Evolutionary conservation across 2,888 invertebrate genomes (phyloP), one percentile per base, ranked within the genome.

Genomic region (Iphiclides podalirius): DNA sequence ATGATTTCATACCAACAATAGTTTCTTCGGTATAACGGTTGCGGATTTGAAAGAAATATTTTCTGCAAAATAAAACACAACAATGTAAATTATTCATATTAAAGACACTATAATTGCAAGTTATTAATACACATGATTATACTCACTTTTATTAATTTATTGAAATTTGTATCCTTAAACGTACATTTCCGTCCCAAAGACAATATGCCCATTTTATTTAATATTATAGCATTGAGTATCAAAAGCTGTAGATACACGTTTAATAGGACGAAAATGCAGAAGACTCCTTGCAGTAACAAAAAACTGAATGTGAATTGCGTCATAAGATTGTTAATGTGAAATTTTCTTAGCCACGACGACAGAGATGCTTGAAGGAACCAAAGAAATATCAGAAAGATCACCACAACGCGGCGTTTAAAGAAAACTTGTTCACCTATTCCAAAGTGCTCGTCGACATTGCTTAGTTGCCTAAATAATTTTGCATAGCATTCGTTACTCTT

Each of bases 1-100:
- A 81, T 82, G 11, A 82, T 58, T 59, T 81, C 80, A 47, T 69
- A 74, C 81, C 81, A 80, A 54, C 72, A 69, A 49, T 66, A 70
- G 7, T 61, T 52, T n/a, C 47, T 53, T 17, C 57, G 49, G 47
- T 33, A 41, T 52, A 54, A 37, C 17, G 57, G 14, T 61, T 57
- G 40, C 42, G 55, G 54, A 1, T 66, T 53, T 17, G 64, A 62
- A 20, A 47, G 31, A 12, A 62, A 52, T 28, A 65, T 17, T 41
- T 49, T 57, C 72, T 74, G 59, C 48, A 63, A 66, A 8, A n/a
- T n/a, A n/a, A n/a, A n/a, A n/a, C n/a, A n/a, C n/a, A n/a, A n/a
- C n/a, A n/a, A n/a, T n/a, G n/a, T n/a, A n/a, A 23, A 14, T 17
- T 13, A 40, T 12, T 8, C 9, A 2, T 23, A 20, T 9, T 12